Base-by-base conservation (phyloP, 2,797 vertebrate species). In the Danio aesculapii region DNA sequence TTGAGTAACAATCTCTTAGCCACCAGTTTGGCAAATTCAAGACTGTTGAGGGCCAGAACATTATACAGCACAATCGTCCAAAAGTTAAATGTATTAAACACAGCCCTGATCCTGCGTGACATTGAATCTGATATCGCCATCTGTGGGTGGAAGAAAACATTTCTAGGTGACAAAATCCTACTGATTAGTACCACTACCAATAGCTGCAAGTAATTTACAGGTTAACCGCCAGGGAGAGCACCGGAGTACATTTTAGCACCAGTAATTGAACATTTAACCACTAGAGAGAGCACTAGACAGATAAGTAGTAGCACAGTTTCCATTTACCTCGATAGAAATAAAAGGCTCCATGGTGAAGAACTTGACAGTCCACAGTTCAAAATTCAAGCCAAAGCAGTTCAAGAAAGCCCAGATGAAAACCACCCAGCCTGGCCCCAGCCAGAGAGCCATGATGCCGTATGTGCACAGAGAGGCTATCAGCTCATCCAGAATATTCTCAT, bases 371-470 rank as follows among this genome's bases (percentile, higher is more conserved):
- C 97, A 99, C 74, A 99, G 91, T 90, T 99, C 98, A 63, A 99
- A 97, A 93, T 99, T 99, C 87, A 99, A 96, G 82, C 98, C 98
- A 0, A 99, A 97, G 85, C 98, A 99, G 93, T 98, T 99, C 68
- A 93, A 91, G 66, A 96, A 86, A 41, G 97, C 97, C 98, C 98
- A 99, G 89, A 97, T 81, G 74, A 97, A 95, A 66, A 99, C 95
- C 0, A 95, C 90, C 62, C 96, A 82, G 17, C 95, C 94, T 13
- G 98, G 98, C 3, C 97, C 98, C 44, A 99, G 91, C 98, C 98
- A 99, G 70, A 99, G 91, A 1, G 95, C 94, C 55, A 96, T 95
- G 83, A 99, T 0, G 0, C 93, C 92, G 0, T 95, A 99, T 0
- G 98, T 99, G 91, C 93, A 92, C 13, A 94, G 72, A 0, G 96